These are phyloP conservation scores for Spinibarbus caldwelli DNA, from an alignment of 2,797 vertebrate species.

Conservation along the genomic window DNA sequence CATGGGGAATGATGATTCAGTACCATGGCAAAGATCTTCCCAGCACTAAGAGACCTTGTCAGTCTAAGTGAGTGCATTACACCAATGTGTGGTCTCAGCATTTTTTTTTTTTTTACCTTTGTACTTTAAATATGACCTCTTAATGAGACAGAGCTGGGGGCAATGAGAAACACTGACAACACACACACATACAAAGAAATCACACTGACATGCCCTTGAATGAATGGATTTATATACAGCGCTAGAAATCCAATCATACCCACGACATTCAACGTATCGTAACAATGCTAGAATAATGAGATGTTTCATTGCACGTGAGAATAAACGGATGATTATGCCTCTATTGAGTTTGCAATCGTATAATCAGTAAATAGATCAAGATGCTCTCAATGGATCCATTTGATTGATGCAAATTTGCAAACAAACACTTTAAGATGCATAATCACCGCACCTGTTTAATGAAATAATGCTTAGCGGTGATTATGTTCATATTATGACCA, in stretches of 20 bases:
- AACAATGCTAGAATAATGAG: conserved; percentile 1
- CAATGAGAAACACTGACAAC: conserved; percentile 62
- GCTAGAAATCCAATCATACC: neutral
- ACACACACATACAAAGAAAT: conserved; percentile 36
- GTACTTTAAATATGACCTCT: conserved; percentile 52
- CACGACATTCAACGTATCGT: neutral
- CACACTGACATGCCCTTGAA: conserved; percentile 50
- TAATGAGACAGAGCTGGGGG: conserved; percentile 63
- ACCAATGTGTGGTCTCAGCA: conserved; percentile 63
- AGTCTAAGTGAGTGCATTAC: conserved; percentile 34
- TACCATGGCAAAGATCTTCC: conserved; percentile 62
- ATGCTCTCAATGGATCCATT: conserved; percentile 36
- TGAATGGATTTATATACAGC: conserved; percentile 21
- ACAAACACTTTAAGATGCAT: conserved; percentile 48
- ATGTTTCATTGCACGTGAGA: conserved; percentile 12
- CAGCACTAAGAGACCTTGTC: conserved; percentile 49
- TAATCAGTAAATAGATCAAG: conserved; percentile 48
- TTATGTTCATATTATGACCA: conserved; percentile 29
- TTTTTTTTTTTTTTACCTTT: conserved; percentile 43
- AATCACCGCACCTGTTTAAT: conserved; percentile 48
- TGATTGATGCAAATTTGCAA: conserved; percentile 41
- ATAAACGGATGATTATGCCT: conserved; percentile 20
- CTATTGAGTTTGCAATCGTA: conserved; percentile 36
- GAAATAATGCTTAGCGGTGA: conserved; percentile 38
- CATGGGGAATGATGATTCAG: conserved; percentile 59